Base-by-base conservation (phyloP, 2,888 invertebrate species). In the Hydraecia micacea region DNA sequence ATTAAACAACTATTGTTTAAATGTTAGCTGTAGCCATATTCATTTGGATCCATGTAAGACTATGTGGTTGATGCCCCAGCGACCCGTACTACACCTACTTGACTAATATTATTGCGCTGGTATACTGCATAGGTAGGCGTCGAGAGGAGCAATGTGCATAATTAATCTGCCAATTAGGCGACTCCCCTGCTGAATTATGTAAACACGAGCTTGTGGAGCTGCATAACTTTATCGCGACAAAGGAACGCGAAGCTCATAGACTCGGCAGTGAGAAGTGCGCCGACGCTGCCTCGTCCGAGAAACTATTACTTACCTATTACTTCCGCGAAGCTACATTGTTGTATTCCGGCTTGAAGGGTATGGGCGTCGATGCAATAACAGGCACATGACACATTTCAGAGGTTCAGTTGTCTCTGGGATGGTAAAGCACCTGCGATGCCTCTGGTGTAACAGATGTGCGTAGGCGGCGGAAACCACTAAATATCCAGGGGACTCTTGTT, bases 131-230 rank as follows among this genome's bases (percentile, higher is more conserved):
- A 28, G 18, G 25, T 1, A 32, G 55, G 25, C 32, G 49, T 28
- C 7, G 42, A n/a, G 42, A 74, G 74, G 39, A 42, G 32, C 52
- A 25, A 63, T 55, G 25, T 63, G 32, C 63, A 63, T 63, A 77
- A 77, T 52, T 52, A 55, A 77, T 42, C 28, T 28, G 28, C 18
- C 68, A 49, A 36, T 58, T 66, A 52, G 32, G 11, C 15, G 32
- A 15, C 46, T 49, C 71, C 52, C 25, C 60, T 32, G 58, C 49
- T 36, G 49, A 21, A 76, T 52, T 52, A 77, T 76, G 32, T 63
- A 52, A 63, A 62, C 49, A 25, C 13, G 28, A 62, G 39, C 49
- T 62, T 25, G 28, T 49, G 73, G 46, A 25, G 49, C 25, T 58
- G 58, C 32, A 46, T 73, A 21, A 72, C 36, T n/a, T 36, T 21